A percentile compares a stretch with the other conserved stretches of the same genome.
These are phyloP conservation scores for Heliconius aoede DNA, from an alignment of 2,888 invertebrate species.

Conservation along the genomic window DNA sequence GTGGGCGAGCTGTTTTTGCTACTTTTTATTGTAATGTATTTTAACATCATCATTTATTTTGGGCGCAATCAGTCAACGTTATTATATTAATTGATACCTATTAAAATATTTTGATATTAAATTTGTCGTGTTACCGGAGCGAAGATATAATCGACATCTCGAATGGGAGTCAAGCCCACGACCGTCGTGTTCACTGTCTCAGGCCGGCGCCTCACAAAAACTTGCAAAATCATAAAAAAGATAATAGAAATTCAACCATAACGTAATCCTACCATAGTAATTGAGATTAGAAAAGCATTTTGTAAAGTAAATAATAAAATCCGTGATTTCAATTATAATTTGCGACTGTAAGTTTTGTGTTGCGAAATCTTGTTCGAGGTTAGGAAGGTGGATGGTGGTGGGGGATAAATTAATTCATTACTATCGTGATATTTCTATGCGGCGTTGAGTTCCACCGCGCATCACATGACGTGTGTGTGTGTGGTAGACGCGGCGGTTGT, in stretches of 20 bases:
- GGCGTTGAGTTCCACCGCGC: neutral
- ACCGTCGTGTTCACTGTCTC: neutral
- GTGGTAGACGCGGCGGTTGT: too few relatives aligned
- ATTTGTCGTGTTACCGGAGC: too few relatives aligned
- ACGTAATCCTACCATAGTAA: conserved; percentile 4
- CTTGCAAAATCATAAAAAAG: neutral
- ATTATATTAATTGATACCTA: too few relatives aligned
- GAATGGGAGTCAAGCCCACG: too few relatives aligned
- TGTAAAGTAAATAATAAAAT: neutral
- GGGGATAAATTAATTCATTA: too few relatives aligned
- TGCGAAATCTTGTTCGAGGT: conserved; percentile 1
- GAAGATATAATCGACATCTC: too few relatives aligned
- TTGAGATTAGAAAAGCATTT: conserved; percentile 9
- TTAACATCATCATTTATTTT: too few relatives aligned
- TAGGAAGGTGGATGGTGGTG: neutral
- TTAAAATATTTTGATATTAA: too few relatives aligned
- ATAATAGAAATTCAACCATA: neutral
- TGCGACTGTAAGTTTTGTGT: neutral
- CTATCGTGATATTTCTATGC: neutral
- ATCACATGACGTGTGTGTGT: neutral
- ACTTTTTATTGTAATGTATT: too few relatives aligned
- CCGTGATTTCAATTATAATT: conserved; percentile 18
- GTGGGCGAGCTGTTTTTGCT: too few relatives aligned
- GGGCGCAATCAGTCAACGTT: too few relatives aligned
- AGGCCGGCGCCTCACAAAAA: neutral